Evolutionary conservation across 92 coral and sea anemone genomes (phyloP).

Genomic region (Nematostella vectensis): DNA sequence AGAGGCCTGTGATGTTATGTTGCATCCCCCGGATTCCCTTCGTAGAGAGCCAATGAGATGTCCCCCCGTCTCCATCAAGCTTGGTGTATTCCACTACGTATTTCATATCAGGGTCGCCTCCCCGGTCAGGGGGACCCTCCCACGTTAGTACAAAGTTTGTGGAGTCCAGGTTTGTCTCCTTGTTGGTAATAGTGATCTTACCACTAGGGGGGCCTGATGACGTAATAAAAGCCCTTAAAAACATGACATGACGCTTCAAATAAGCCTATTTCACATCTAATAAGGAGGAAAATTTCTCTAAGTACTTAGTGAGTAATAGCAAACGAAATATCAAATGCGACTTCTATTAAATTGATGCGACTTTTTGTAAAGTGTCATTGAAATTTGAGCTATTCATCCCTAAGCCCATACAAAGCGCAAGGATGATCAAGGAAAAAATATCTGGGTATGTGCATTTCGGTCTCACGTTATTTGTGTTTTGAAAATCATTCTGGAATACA

Average conservation of each 20-base stretch:
- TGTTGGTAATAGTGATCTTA: conserved; percentile 44
- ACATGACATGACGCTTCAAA: no score
- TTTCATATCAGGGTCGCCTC: conserved; percentile 52
- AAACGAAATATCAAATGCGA: no score
- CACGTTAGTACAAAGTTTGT: conserved; percentile 54
- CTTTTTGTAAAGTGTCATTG: no score
- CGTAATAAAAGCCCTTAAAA: background rate
- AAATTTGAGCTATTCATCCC: no score
- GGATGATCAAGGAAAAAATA: no score
- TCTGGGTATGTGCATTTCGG: no score
- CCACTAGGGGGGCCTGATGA: conserved; percentile 73
- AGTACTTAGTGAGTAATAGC: no score
- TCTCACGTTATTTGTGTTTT: no score
- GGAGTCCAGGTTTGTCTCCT: conserved; percentile 41
- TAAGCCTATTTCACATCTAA: background rate
- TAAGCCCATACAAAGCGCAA: no score
- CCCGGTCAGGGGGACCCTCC: conserved; percentile 65
- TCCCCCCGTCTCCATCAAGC: conserved; percentile 35
- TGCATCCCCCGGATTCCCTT: conserved; percentile 36
- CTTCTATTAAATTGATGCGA: no score
- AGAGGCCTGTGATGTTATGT: conserved; percentile 45
- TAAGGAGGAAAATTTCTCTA: no score
- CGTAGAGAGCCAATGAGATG: conserved; percentile 54
- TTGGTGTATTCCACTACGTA: conserved; percentile 66
- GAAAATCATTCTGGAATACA: no score